Conservation (phyloP, 2,113 vertebrate genomes). For the Dicrurus megarhynchus region DNA sequence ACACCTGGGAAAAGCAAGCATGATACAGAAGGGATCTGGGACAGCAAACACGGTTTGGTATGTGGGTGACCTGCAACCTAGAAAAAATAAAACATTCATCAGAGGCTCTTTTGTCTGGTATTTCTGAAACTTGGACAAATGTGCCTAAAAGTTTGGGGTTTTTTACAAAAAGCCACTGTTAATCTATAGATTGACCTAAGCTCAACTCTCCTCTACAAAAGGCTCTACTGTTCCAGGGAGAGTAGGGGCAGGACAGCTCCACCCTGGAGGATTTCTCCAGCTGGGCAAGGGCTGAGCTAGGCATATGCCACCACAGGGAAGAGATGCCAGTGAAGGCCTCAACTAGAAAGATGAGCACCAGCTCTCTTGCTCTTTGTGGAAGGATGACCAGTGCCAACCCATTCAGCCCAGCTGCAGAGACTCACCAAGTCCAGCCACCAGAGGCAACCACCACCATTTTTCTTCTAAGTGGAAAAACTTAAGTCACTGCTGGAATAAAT, state of each 20-base stretch:
- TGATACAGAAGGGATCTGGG: neutral
- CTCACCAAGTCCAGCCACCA: neutral
- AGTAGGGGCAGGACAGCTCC: neutral
- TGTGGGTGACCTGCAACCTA: neutral
- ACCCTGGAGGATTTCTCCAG: neutral
- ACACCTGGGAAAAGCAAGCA: slow-evolving; percentile 4
- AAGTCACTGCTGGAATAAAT: neutral
- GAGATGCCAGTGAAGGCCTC: neutral
- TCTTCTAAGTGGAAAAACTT: neutral
- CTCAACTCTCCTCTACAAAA: neutral
- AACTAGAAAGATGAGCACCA: neutral
- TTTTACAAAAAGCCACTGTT: neutral
- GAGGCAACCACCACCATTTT: neutral
- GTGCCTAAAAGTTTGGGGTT: rapidly evolving
- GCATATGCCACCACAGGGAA: neutral
- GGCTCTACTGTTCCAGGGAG: neutral
- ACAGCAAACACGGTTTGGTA: neutral
- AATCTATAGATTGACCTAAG: neutral
- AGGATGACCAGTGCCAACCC: neutral
- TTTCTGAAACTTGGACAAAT: neutral
- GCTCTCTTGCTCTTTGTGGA: neutral
- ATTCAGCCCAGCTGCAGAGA: neutral
- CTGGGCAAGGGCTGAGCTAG: neutral
- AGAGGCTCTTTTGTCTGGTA: neutral
- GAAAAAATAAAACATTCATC: neutral